These are phyloP conservation scores for Clusia tigrina DNA, from an alignment of 2,888 invertebrate genomes.

Conservation along the genomic window DNA sequence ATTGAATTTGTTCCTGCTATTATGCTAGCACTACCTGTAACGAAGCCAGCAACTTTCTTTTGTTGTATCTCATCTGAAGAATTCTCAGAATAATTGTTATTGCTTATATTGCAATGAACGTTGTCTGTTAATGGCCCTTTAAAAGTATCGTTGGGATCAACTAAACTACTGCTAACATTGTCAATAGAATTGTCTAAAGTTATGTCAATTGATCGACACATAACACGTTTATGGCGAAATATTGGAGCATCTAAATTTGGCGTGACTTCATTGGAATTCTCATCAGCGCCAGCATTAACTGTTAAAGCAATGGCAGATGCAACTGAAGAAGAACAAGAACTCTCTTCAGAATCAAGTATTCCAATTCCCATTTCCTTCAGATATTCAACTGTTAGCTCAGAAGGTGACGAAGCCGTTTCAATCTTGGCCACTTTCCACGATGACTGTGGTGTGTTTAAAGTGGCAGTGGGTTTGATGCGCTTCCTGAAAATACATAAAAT, in stretches of 20 bases:
- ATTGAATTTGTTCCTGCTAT: constrained; percentile 43
- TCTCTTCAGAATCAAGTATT: constrained; percentile 68
- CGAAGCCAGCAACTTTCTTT: constrained; percentile 50
- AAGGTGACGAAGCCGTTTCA: constrained; percentile 49
- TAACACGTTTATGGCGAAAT: constrained; percentile 43
- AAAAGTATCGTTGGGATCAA: constrained; percentile 44
- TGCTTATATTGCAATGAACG: constrained; percentile 30
- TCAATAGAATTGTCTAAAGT: constrained; percentile 46
- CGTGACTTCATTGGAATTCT: constrained; percentile 60
- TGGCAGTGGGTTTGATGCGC: constrained; percentile 47
- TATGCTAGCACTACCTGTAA: constrained; percentile 43
- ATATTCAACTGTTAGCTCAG: constrained; percentile 43
- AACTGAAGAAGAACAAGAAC: constrained; percentile 57
- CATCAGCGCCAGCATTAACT: constrained; percentile 49
- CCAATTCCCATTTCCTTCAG: constrained; percentile 70
- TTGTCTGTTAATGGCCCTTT: constrained; percentile 33
- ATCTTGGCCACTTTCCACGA: constrained; percentile 45
- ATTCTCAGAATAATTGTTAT: constrained; percentile 32
- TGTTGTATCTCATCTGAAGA: constrained; percentile 41
- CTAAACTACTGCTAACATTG: constrained; percentile 42
- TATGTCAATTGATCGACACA: constrained; percentile 40
- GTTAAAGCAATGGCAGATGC: constrained; percentile 51
- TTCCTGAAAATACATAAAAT: constrained; percentile 46
- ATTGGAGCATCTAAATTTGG: constrained; percentile 53
- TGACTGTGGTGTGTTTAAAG: constrained; percentile 33